Evolutionary conservation across 2,888 invertebrate species (phyloP).

Genomic region (Hydraecia micacea): DNA sequence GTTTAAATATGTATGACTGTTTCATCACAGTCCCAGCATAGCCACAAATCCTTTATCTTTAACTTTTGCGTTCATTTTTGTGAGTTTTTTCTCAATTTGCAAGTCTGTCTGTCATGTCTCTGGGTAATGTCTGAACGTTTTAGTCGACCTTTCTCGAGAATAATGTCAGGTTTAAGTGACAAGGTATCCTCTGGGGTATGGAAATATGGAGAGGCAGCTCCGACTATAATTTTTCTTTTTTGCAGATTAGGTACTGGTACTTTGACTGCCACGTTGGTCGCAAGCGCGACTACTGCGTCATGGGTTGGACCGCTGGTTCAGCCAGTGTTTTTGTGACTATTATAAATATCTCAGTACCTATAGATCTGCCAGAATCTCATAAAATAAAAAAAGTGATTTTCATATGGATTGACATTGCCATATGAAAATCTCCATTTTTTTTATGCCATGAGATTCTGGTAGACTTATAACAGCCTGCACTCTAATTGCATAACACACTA

Average conservation of each 20-base stretch:
- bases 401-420: no score
- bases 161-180: constrained; percentile 45
- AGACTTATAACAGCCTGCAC: no score
- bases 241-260: not conserved
- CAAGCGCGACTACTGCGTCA: not conserved
- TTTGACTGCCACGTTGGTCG: not conserved
- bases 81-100: constrained; percentile 44
- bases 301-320: not conserved
- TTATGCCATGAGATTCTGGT: no score
- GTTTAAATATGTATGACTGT: constrained; percentile 63
- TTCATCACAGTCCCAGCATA: constrained; percentile 33
- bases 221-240: constrained; percentile 4
- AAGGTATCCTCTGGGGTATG: constrained; percentile 29
- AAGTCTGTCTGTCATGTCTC: constrained; percentile 51
- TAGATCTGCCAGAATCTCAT: no score
- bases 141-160: constrained; percentile 42
- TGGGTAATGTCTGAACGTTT: constrained; percentile 34
- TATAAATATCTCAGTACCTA: not conserved
- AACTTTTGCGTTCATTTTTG: constrained; percentile 51
- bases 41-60: constrained; percentile 45
- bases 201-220: constrained; percentile 17
- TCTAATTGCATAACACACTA: no score
- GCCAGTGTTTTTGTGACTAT: not conserved
- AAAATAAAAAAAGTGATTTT: no score
- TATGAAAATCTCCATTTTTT: no score